These are phyloP conservation scores for Microcebus griseorufus DNA, from an alignment of 2,113 vertebrate species.

Conservation along the genomic window DNA sequence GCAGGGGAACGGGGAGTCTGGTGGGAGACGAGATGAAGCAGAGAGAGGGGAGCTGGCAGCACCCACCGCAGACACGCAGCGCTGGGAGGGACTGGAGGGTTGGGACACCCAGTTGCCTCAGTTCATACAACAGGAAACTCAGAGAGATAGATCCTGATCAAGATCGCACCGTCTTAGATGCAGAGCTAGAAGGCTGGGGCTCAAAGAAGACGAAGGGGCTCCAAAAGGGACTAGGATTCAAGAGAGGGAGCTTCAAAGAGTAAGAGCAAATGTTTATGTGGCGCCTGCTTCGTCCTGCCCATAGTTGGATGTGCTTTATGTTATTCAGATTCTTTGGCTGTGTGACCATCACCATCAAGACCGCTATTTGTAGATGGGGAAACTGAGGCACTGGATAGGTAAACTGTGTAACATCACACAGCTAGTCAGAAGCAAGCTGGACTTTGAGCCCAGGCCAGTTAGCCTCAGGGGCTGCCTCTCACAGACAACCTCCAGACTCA, in stretches of 20 bases:
- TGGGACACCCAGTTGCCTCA: not conserved
- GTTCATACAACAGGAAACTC: not conserved
- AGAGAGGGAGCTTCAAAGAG: not conserved
- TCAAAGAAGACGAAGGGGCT: not conserved
- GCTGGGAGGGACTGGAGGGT: accelerated
- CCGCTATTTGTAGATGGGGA: not conserved
- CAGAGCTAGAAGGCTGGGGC: not conserved
- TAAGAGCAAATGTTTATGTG: accelerated
- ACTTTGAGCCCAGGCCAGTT: not conserved
- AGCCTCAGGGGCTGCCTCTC: not conserved
- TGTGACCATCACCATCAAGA: not conserved
- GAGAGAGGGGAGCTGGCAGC: not conserved
- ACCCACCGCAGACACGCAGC: accelerated
- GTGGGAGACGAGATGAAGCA: not conserved
- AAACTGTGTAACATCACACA: not conserved
- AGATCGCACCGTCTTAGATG: not conserved
- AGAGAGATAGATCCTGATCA: not conserved
- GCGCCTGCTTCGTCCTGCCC: not conserved
- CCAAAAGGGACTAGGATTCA: not conserved
- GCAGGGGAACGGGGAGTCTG: not conserved
- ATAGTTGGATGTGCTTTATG: accelerated
- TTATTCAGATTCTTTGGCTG: not conserved
- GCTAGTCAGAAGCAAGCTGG: not conserved
- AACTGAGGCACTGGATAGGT: not conserved
- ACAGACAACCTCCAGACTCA: accelerated